A percentile compares a stretch with the other conserved stretches of the same genome.
Conservation (phyloP, 1,140 invertebrate genomes). For the Drosophila ohnishii region DNA sequence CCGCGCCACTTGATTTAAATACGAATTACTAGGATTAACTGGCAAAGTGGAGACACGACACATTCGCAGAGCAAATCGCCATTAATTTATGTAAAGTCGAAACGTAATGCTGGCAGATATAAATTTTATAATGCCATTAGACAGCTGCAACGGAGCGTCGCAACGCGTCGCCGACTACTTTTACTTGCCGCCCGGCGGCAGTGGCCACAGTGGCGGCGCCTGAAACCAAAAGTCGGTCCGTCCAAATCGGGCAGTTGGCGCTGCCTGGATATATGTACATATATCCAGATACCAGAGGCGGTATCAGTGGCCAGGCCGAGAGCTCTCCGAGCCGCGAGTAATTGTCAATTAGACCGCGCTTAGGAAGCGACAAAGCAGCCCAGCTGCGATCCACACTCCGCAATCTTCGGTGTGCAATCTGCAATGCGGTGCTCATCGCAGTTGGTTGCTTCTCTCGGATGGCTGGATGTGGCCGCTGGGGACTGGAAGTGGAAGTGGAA, state of each 20-base stretch:
- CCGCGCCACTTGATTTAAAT: conserved; percentile 38
- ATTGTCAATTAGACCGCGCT: conserved; percentile 74
- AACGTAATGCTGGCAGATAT: conserved; percentile 68
- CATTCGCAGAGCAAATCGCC: conserved; percentile 50
- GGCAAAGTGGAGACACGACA: conserved; percentile 42
- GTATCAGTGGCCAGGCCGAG: conserved; percentile 47
- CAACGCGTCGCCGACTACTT: conserved; percentile 49
- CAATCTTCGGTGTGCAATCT: conserved; percentile 20
- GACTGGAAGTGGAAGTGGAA: conserved; percentile 45
- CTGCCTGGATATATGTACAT: neutral
- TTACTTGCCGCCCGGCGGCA: conserved; percentile 55
- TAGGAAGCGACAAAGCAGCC: conserved; percentile 64
- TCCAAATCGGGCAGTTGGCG: conserved; percentile 48
- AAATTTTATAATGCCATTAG: conserved; percentile 73
- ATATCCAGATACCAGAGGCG: conserved; percentile 5
- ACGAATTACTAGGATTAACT: conserved; percentile 48
- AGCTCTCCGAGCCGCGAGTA: conserved; percentile 47
- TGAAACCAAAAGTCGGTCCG: conserved; percentile 72
- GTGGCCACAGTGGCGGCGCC: conserved; percentile 18
- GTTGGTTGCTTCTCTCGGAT: conserved; percentile 39
- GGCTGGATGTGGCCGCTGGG: conserved; percentile 14
- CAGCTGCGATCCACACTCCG: conserved; percentile 37
- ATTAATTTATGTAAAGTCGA: conserved; percentile 69
- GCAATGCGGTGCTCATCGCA: conserved; percentile 38
- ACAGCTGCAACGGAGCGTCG: conserved; percentile 54